Evolutionary conservation across 2,888 invertebrate genomes (phyloP).

Genomic region (Tigriopus californicus): DNA sequence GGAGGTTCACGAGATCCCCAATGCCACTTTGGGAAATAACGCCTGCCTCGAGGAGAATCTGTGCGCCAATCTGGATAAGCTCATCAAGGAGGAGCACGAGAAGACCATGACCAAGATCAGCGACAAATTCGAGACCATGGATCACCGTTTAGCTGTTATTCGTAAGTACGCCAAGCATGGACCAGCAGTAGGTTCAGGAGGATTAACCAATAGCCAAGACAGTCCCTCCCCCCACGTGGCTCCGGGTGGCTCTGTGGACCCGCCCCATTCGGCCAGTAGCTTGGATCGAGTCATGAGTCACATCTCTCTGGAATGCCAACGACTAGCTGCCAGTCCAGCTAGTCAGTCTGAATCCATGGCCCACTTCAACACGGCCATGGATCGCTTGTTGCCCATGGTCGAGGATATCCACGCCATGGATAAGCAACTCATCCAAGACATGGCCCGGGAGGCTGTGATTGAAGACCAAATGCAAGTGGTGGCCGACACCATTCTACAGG

Average conservation of each 20-base stretch:
- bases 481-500: neutral
- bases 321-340: no score
- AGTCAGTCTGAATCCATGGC: no score
- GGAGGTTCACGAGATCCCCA: neutral
- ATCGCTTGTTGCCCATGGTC: neutral
- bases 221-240: no score
- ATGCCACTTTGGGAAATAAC: neutral
- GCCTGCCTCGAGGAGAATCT: neutral
- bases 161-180: slow-evolving; percentile 8
- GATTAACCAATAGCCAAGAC: no score
- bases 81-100: neutral
- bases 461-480: slow-evolving; percentile 1
- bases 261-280: no score
- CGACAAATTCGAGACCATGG: slow-evolving; percentile 6
- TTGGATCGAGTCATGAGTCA: no score
- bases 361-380: no score
- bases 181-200: neutral
- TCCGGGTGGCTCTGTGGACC: no score
- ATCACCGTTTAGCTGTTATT: slow-evolving; percentile 1
- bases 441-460: neutral
- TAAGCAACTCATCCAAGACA: neutral
- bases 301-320: no score
- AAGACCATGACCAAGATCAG: neutral
- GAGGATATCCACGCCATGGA: neutral
- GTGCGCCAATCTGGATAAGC: neutral